Evolutionary conservation across 2,113 vertebrate species (phyloP), one percentile per base, ranked within the genome.

Genomic region (Theropithecus gelada): DNA sequence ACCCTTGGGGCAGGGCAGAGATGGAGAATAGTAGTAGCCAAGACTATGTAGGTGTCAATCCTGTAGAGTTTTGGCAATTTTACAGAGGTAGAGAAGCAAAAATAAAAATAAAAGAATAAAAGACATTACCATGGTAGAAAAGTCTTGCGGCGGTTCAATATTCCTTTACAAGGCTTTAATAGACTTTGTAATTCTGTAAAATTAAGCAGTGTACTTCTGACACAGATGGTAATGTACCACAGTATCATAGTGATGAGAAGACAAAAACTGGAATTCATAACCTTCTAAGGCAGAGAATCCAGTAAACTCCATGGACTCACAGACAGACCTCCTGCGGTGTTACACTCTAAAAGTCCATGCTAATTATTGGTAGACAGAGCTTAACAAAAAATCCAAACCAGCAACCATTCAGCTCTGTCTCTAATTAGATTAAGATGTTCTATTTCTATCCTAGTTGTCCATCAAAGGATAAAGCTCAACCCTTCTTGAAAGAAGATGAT

Each of bases 331-430:
- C 14, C 5, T 25, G 0, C 6, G 11, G 38, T 59, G 14, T 7
- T 18, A 43, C 6, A 35, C 17, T 18, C 7, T 10, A 40, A 2
- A 48, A 40, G 0, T 14, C 0, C 2, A 48, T 50, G 32, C 10
- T 20, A 61, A 50, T 27, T 20, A 55, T 3, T 27, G 25, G 5
- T 40, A 57, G 12, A 27, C 25, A 83, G 35, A 82, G 14, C 10
- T 95, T 75, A 55, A 64, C 14, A 73, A 64, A 82, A 55, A 61
- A 16, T 38, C 14, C n/a, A 83, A 43, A 17, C 30, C 10, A 27
- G 14, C 1, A 17, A 35, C 11, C 30, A 14, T 6, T 38, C 38
- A 57, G 5, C 20, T 79, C 57, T 86, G 30, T 12, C 45, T 79
- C 50, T 45, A 8, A 25, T 38, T 27, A 72, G 27, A 82, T 40